A percentile compares a stretch with the other conserved stretches of the same genome.
phyloP scores from a whole-genome alignment of 2,888 invertebrate genomes.

The Spodoptera picta region DNA sequence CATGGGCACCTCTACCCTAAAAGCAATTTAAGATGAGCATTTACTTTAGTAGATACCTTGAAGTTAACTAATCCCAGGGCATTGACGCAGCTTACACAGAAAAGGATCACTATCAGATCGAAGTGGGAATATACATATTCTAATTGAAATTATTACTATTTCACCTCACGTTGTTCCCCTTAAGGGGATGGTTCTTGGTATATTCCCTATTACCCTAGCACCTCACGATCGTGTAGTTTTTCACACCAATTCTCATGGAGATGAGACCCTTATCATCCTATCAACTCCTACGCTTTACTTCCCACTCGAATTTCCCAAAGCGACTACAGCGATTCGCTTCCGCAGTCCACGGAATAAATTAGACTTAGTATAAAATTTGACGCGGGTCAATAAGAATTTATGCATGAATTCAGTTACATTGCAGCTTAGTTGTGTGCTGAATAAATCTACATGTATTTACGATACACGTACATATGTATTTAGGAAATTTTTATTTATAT shows the following conservation, averaged over 20 bases:
- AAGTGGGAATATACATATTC: background rate
- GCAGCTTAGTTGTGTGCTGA: too few relatives aligned
- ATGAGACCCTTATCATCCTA: constrained; percentile 9
- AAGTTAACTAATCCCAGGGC: too few relatives aligned
- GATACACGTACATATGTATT: too few relatives aligned
- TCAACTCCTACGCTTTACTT: background rate
- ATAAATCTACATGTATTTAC: too few relatives aligned
- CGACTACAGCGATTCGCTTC: background rate
- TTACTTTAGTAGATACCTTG: too few relatives aligned
- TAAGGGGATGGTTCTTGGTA: background rate
- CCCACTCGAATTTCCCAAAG: background rate
- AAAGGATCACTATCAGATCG: constrained; percentile 2
- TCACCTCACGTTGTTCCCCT: constrained; percentile 17
- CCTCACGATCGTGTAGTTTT: constrained; percentile 12
- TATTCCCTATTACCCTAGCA: too few relatives aligned
- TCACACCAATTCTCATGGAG: constrained; percentile 13
- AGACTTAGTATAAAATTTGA: background rate
- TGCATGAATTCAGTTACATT: background rate
- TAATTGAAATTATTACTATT: constrained; percentile 26
- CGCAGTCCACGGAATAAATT: background rate
- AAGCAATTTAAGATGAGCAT: too few relatives aligned
- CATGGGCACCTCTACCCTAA: too few relatives aligned
- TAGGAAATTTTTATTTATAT: too few relatives aligned
- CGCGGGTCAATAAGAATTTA: background rate
- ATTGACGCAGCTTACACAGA: background rate